phyloP scores from a whole-genome alignment of 1,140 invertebrate species.

The Paraescarpia echinospica region DNA sequence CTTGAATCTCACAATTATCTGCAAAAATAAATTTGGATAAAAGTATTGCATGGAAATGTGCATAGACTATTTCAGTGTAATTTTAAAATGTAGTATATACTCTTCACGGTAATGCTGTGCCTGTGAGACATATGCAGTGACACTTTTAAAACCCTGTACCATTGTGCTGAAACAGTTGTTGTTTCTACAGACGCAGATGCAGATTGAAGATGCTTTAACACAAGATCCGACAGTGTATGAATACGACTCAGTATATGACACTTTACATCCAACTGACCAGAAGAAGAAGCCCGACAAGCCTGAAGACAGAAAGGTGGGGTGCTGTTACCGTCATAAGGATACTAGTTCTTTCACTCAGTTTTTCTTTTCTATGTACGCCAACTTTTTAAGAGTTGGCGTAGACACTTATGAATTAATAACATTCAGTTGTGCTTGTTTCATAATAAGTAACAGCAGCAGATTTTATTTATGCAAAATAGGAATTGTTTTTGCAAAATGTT shows the following conservation, averaged over 20 bases:
- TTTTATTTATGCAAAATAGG: neutral
- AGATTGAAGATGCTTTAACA: conserved; percentile 71
- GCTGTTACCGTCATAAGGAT: neutral
- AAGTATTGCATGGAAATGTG: no score
- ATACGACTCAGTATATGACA: conserved; percentile 93
- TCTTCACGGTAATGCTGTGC: no score
- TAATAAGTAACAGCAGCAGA: no score
- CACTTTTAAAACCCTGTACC: neutral
- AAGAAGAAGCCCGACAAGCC: conserved; percentile 48
- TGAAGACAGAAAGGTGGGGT: neutral
- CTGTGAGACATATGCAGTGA: neutral
- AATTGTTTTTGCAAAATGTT: conserved; percentile 7
- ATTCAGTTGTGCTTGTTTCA: neutral
- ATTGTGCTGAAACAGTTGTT: neutral
- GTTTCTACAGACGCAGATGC: conserved; percentile 52
- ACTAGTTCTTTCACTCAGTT: no score
- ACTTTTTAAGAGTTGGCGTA: neutral
- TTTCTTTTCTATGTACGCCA: no score
- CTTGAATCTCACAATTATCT: no score
- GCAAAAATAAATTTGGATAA: no score
- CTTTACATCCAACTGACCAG: conserved; percentile 72
- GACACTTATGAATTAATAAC: neutral
- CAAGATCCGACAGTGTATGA: conserved; percentile 91
- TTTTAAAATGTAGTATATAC: no score
- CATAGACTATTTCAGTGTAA: no score